Base-by-base conservation (phyloP, 2,888 invertebrate species). In the Argyresthia goedartella region DNA sequence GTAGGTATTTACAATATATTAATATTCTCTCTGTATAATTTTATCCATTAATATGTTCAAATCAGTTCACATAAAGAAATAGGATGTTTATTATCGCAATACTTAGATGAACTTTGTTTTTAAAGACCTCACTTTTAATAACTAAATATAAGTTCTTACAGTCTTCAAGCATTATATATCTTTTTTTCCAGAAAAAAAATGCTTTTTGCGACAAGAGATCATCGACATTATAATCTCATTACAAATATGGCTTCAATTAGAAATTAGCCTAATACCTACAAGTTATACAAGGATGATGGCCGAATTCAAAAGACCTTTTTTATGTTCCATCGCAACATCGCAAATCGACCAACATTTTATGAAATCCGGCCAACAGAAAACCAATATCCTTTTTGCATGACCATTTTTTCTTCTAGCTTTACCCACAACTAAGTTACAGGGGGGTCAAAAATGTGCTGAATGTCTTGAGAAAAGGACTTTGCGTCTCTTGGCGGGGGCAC, bases 1-100 rank as follows among this genome's bases (percentile, higher is more conserved):
- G 6, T 25, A 25, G 6, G 25, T 84, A 82, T 85, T 84, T 85
- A 85, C 84, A 85, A 85, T 82, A 86, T 84, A 84, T 81, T 84
- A 79, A 79, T 84, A 81, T 82, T 76, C 75, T 82, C 77, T 82
- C 72, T 67, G 56, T 65, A 73, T 66, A 25, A 25, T 25, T 69
- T 70, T 75, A 67, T 73, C 75, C 64, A 68, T 79, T 71, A 73
- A 68, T 75, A 35, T 73, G 77, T 53, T 50, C 53, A 53, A 81
- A 81, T 80, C 84, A 81, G 80, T 72, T 74, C 70, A 73, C 67
- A 69, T 67, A 69, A 65, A 68, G 71, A 62, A 52, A 61, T 65
- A 60, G 73, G 73, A 71, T 73, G 65, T 73, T 39, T n/a, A 10
- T 16, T 9, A 7, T 48, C n/a, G 35, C 14, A 46, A 1, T n/a